These are phyloP conservation scores for Subacronicta megacephala DNA, from an alignment of 2,888 invertebrate species.

Conservation along the genomic window DNA sequence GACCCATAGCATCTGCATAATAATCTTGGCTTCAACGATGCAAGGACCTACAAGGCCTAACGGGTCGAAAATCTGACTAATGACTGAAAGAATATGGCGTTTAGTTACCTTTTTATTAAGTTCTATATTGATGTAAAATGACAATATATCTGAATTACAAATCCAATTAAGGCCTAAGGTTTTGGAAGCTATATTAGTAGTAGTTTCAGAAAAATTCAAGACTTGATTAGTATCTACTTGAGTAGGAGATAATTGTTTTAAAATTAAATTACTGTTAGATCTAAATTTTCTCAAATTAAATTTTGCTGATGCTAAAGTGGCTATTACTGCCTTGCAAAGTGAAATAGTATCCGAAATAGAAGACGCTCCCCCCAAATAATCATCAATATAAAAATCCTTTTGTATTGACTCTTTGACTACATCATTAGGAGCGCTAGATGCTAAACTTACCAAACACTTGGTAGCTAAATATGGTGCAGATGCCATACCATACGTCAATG, in stretches of 20 bases:
- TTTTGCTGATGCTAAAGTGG: neutral
- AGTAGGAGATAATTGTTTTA: slow-evolving; percentile 2
- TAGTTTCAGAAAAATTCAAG: neutral
- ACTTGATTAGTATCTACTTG: neutral
- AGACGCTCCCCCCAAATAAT: neutral
- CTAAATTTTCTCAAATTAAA: slow-evolving; percentile 3
- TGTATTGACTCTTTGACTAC: neutral
- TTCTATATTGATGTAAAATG: slow-evolving; percentile 42
- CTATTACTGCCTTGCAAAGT: neutral
- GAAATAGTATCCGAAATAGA: neutral
- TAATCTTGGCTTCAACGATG: slow-evolving; percentile 46
- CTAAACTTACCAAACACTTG: slow-evolving; percentile 12
- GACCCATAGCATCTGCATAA: slow-evolving; percentile 50
- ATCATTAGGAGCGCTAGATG: neutral
- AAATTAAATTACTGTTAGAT: neutral
- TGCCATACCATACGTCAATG: neutral
- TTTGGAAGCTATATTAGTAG: slow-evolving; percentile 28
- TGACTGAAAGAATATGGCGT: slow-evolving; percentile 36
- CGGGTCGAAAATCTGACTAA: slow-evolving; percentile 49
- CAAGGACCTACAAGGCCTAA: slow-evolving; percentile 44
- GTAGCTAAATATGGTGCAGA: neutral
- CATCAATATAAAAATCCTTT: slow-evolving; percentile 5
- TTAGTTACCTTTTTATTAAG: slow-evolving; percentile 48
- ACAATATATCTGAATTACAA: slow-evolving; percentile 40
- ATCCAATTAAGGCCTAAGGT: slow-evolving; percentile 56